Evolutionary conservation across 2,888 invertebrate species (phyloP), one percentile per base, ranked within the genome.

Genomic region (Alentia gelatinosa): DNA sequence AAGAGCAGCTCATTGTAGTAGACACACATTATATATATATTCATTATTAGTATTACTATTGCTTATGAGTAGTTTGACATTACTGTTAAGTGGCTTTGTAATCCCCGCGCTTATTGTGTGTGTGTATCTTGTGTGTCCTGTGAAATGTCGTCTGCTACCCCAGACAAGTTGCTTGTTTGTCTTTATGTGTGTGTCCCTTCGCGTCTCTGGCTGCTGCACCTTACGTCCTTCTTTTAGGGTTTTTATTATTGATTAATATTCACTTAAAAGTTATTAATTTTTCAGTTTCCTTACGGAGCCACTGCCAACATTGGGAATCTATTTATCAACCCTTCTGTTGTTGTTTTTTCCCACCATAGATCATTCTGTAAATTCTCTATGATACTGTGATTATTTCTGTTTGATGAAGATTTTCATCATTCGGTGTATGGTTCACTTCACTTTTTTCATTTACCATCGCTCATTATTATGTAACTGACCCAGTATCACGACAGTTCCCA

Each of bases 211-310:
- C 56, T 56, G 68, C 68, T 68, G 68, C 68, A 68, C 68, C 30
- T 68, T 68, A 9, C 30, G 68, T 68, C 26, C 26, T 1, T 68
- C 33, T 68, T 30, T 12, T 68, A 30, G 68, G 68, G 33, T 26
- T 3, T 68, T 68, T 30, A 68, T 26, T 26, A 68, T 68, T 68
- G 30, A 56, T 68, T 68, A 56, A 56, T 19, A 19, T n/a, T n/a
- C 56, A 56, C 56, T 56, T 56, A 19, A 56, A n/a, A n/a, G 56
- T n/a, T n/a, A 56, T 56, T 56, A 56, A 68, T 30, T 68, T 47
- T 68, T 68, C 68, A 68, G 68, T 68, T 68, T 68, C 68, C 68
- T 68, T 30, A 26, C 33, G 68, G 68, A 68, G 68, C 68, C 68
- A 68, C 68, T 68, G 68, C 30, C 68, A 12, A 56, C 56, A 56